These are phyloP conservation scores for Nycteola revayana DNA, from an alignment of 2,888 invertebrate genomes.

Conservation along the genomic window DNA sequence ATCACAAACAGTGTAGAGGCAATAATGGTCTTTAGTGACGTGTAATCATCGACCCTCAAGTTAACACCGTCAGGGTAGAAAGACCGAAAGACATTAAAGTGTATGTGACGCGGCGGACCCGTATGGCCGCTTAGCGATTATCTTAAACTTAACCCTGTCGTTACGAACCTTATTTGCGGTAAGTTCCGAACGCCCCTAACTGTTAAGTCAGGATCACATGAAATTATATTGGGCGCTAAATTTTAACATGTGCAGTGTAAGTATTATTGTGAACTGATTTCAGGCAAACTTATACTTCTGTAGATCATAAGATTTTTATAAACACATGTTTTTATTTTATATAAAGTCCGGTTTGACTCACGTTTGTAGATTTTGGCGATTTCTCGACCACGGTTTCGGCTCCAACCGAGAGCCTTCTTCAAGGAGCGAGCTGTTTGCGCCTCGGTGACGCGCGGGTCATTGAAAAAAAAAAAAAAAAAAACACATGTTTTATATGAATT, in stretches of 20 bases:
- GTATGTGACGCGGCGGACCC: constrained; percentile 52
- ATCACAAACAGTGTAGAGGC: constrained; percentile 49
- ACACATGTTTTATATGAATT: no score
- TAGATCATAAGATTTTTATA: no score
- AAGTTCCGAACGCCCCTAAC: constrained; percentile 39
- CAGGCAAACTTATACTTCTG: no score
- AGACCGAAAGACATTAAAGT: constrained; percentile 65
- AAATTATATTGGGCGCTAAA: constrained; percentile 31
- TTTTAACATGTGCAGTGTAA: constrained; percentile 26
- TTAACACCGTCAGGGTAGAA: constrained; percentile 53
- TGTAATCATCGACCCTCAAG: constrained; percentile 49
- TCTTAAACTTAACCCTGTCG: constrained; percentile 73
- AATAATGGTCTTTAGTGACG: constrained; percentile 46
- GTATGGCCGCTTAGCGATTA: constrained; percentile 65
- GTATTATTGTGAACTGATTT: constrained; percentile 2
- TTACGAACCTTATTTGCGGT: constrained; percentile 72
- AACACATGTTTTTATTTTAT: no score
- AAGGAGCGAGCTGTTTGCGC: no score
- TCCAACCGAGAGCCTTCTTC: no score
- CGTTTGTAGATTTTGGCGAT: no score
- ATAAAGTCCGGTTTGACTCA: no score
- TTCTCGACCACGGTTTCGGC: no score
- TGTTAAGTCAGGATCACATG: constrained; percentile 41
- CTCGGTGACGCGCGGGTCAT: no score
- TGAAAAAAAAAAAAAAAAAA: no score